Percentiles rank a stretch among this genome's conserved stretches.
These are phyloP conservation scores for Xerus rutilus DNA, from an alignment of 2,797 vertebrate genomes.

Conservation along the genomic window DNA sequence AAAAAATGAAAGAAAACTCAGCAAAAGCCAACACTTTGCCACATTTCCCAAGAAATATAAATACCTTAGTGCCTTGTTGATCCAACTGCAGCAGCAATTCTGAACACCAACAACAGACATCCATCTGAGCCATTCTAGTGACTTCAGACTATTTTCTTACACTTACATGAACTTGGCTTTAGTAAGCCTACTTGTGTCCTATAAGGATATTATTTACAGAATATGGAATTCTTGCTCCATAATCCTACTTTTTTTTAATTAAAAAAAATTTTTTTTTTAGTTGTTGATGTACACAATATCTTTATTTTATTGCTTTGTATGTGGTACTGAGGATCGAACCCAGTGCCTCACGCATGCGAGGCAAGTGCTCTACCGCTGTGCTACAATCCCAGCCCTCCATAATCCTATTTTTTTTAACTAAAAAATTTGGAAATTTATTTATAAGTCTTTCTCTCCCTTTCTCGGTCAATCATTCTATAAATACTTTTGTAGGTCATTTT, in stretches of 20 bases:
- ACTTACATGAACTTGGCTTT: conserved; percentile 15
- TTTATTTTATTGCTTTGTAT: no score
- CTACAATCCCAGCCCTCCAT: no score
- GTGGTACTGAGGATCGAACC: no score
- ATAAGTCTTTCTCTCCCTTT: not conserved
- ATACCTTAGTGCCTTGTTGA: conserved; percentile 4
- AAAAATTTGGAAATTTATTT: not conserved
- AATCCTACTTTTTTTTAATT: not conserved
- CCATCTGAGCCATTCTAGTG: not conserved
- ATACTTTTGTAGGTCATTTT: not conserved
- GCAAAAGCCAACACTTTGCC: conserved; percentile 27
- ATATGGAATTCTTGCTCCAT: not conserved
- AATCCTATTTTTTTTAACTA: not conserved
- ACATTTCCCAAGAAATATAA: conserved; percentile 4
- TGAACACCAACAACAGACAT: not conserved
- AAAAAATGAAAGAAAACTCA: conserved; percentile 38
- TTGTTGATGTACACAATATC: no score
- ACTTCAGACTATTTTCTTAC: conserved; percentile 11
- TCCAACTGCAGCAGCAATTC: not conserved
- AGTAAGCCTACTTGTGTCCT: not conserved
- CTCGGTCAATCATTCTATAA: not conserved
- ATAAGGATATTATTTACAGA: not conserved
- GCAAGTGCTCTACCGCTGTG: no score
- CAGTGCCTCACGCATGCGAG: no score
- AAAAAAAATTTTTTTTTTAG: no score